Evolutionary conservation across 2,113 vertebrate genomes (phyloP).

Genomic region (Nematolebias whitei): DNA sequence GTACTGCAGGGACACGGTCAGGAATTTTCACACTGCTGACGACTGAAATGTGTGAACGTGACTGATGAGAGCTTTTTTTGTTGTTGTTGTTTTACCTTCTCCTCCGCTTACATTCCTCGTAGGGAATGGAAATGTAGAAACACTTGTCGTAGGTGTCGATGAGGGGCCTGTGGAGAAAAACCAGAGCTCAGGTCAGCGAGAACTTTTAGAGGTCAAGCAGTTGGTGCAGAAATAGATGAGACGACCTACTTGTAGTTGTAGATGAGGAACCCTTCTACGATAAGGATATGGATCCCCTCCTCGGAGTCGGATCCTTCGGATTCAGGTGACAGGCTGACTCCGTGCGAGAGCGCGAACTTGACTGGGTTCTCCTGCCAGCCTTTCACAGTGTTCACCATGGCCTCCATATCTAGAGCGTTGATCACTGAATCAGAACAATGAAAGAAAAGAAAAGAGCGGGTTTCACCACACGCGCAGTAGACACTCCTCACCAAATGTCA

Average conservation of each 20-base stretch:
- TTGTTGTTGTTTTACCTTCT: slow-evolving; percentile 93
- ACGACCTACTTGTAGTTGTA: slow-evolving; percentile 87
- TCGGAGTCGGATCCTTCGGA: slow-evolving; percentile 58
- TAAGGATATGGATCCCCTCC: slow-evolving; percentile 85
- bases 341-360: slow-evolving; percentile 84
- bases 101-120: slow-evolving; percentile 91
- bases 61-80: too few relatives aligned
- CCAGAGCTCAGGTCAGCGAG: slow-evolving; percentile 26
- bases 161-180: slow-evolving; percentile 82
- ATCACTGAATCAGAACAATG: slow-evolving; percentile 76
- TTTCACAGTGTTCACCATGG: slow-evolving; percentile 81
- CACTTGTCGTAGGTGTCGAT: slow-evolving; percentile 86
- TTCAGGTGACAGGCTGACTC: slow-evolving; percentile 71
- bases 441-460: slow-evolving; percentile 36
- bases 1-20: slow-evolving; percentile 61
- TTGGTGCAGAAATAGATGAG: not conserved
- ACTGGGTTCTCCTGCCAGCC: slow-evolving; percentile 84
- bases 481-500: slow-evolving; percentile 47
- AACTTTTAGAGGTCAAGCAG: slow-evolving; percentile 4
- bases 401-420: slow-evolving; percentile 83
- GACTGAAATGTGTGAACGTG: not conserved
- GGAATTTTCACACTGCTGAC: not conserved
- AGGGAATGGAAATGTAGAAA: slow-evolving; percentile 92
- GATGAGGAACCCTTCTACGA: slow-evolving; percentile 95
- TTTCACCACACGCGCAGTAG: slow-evolving; percentile 39